A percentile compares a stretch with the other conserved stretches of the same genome.
Evolutionary conservation across 2,113 vertebrate species (phyloP).

Genomic region (Grantiella picta): DNA sequence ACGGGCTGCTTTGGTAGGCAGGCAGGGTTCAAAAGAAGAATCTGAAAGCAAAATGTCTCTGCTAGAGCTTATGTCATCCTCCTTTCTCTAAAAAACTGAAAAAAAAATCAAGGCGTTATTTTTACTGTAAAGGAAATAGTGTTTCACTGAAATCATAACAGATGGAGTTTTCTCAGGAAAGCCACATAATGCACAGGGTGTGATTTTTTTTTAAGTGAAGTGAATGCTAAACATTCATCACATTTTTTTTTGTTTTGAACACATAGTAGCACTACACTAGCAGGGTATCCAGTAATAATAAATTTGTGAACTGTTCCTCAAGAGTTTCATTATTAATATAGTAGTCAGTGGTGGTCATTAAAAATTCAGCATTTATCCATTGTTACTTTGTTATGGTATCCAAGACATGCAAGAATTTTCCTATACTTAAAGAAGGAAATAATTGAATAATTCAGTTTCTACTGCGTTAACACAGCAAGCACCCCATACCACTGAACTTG

Average conservation of each 20-base stretch:
- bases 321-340: constrained; percentile 26
- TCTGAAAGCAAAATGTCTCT: constrained; percentile 24
- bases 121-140: constrained; percentile 35
- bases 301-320: constrained; percentile 10
- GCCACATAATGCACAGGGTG: constrained; percentile 51
- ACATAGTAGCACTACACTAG: constrained; percentile 16
- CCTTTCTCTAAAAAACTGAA: neutral
- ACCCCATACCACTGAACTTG: neutral
- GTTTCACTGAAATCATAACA: constrained; percentile 40
- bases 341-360: neutral
- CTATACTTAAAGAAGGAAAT: neutral
- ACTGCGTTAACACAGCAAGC: constrained; percentile 7
- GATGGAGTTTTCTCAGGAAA: constrained; percentile 60
- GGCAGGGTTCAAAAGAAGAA: constrained; percentile 38
- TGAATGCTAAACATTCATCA: constrained; percentile 43
- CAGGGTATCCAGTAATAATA: constrained; percentile 16
- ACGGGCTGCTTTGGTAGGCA: constrained; percentile 17
- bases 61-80: constrained; percentile 9
- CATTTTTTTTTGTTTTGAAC: constrained; percentile 45
- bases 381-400: neutral
- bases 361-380: constrained; percentile 32
- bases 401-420: neutral
- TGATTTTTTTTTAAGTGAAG: constrained; percentile 37
- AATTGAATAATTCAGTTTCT: constrained; percentile 14
- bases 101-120: neutral